phyloP scores from a whole-genome alignment of 1,140 invertebrate species.

The Geopemphigus sp. region DNA sequence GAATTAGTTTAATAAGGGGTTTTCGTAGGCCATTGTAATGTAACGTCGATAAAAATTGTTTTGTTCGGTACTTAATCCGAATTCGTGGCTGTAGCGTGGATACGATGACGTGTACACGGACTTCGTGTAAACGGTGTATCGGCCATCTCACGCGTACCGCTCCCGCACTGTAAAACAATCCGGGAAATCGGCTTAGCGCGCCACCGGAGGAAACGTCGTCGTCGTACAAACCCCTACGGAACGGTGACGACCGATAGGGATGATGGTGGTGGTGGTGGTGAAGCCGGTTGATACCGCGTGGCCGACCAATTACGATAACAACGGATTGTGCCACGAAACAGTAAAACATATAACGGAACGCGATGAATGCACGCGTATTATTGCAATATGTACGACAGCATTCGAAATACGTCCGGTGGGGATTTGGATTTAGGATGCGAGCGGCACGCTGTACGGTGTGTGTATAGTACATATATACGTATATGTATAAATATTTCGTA shows the following conservation, averaged over 20 bases:
- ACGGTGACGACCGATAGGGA: not conserved
- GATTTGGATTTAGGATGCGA: constrained; percentile 22
- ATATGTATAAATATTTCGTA: not conserved
- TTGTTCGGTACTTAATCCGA: not conserved
- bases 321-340: constrained; percentile 13
- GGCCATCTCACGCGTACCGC: constrained; percentile 5
- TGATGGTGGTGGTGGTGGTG: too few species aligned
- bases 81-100: not conserved
- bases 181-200: constrained; percentile 29
- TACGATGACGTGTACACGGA: too few species aligned
- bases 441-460: not conserved
- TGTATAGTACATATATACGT: not conserved
- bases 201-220: not conserved
- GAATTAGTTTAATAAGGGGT: constrained; percentile 27
- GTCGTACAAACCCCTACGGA: constrained; percentile 11
- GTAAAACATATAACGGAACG: not conserved
- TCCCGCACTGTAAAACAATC: constrained; percentile 5
- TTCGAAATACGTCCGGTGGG: constrained; percentile 30
- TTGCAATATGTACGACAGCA: not conserved
- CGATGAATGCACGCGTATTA: not conserved
- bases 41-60: not conserved
- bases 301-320: constrained; percentile 45
- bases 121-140: too few species aligned
- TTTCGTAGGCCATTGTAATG: not conserved
- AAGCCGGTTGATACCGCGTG: constrained; percentile 18